Conservation (phyloP, 2,113 vertebrate genomes). For the Cinclus mexicanus region DNA sequence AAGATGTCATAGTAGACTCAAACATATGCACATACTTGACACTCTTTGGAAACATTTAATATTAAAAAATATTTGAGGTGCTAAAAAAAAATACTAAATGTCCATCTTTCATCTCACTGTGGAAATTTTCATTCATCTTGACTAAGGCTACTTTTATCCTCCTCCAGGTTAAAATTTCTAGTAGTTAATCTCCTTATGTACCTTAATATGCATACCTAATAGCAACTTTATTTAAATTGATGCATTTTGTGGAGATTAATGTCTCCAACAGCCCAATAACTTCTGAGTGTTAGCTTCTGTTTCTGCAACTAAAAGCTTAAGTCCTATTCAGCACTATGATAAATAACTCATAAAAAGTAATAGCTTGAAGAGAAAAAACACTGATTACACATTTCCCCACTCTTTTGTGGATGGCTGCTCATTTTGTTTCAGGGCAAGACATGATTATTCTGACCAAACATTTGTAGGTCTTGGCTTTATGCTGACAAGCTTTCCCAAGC, state of each 20-base stretch:
- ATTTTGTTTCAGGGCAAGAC: neutral
- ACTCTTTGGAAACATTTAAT: neutral
- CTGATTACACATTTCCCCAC: neutral
- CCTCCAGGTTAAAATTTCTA: neutral
- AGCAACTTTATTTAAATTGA: neutral
- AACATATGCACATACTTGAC: neutral
- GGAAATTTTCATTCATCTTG: neutral
- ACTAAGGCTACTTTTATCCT: neutral
- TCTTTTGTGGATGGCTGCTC: neutral
- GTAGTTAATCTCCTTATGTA: neutral
- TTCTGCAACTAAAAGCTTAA: neutral
- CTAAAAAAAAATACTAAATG: neutral
- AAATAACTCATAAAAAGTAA: neutral
- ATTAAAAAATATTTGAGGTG: neutral
- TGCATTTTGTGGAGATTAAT: neutral
- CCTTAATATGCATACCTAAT: neutral
- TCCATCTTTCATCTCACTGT: neutral
- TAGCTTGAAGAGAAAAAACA: neutral
- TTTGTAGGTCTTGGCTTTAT: neutral
- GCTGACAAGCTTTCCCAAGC: neutral
- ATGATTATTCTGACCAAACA: constrained; percentile 15
- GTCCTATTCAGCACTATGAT: neutral
- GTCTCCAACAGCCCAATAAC: neutral
- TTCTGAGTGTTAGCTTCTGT: neutral
- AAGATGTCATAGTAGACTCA: neutral